These are phyloP conservation scores for Euura saliciscinereae DNA, from an alignment of 1,140 invertebrate species.

Conservation along the genomic window DNA sequence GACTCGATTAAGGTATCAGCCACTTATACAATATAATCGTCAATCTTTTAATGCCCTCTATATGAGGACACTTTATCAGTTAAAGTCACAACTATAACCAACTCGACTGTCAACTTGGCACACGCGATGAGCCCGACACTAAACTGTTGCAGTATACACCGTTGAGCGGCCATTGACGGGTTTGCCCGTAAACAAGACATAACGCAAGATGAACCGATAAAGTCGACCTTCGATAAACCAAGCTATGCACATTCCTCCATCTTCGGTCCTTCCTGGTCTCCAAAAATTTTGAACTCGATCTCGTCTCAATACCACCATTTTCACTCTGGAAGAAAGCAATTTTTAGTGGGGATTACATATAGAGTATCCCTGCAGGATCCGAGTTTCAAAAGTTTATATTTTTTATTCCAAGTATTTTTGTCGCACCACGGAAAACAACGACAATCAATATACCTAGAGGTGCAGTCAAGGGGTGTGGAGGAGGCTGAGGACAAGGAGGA, in stretches of 20 bases:
- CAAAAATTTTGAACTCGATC: too few species aligned
- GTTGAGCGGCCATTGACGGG: background rate
- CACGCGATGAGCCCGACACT: background rate
- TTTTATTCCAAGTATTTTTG: slow-evolving; percentile 18
- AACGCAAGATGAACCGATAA: background rate
- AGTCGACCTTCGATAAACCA: background rate
- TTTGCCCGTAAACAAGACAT: background rate
- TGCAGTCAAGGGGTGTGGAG: slow-evolving; percentile 25
- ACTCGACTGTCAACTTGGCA: background rate
- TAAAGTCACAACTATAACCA: background rate
- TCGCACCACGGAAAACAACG: slow-evolving; percentile 32
- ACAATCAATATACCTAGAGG: slow-evolving; percentile 51
- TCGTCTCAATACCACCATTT: too few species aligned
- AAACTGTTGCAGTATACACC: background rate
- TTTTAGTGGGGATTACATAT: too few species aligned
- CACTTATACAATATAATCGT: background rate
- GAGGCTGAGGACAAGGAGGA: slow-evolving; percentile 18
- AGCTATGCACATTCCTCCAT: background rate
- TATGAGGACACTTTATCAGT: background rate
- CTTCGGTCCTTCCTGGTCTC: background rate
- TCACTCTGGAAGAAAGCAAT: too few species aligned
- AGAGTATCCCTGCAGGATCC: too few species aligned
- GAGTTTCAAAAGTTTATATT: too few species aligned
- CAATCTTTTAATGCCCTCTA: too few species aligned
- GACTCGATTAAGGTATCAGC: background rate